These are phyloP conservation scores for Rallus crepitans DNA, from an alignment of 2,797 vertebrate genomes.

Conservation along the genomic window DNA sequence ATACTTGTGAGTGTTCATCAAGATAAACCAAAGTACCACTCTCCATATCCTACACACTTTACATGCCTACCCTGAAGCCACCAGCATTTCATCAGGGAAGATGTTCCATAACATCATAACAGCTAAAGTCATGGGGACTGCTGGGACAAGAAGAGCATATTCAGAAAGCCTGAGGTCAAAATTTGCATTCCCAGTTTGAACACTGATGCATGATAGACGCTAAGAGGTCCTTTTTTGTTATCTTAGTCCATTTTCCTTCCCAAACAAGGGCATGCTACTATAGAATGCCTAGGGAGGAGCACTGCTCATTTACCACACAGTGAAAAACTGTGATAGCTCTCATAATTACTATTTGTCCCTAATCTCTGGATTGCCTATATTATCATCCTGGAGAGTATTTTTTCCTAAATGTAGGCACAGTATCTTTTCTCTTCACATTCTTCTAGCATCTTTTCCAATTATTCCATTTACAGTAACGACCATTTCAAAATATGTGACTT, in stretches of 20 bases:
- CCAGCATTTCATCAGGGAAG: not conserved
- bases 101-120: not conserved
- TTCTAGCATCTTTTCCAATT: not conserved
- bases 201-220: fast-evolving
- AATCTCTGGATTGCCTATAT: not conserved
- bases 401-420: not conserved
- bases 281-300: not conserved
- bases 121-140: not conserved
- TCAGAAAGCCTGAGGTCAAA: not conserved
- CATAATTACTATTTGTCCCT: not conserved
- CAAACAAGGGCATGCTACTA: not conserved
- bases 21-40: not conserved
- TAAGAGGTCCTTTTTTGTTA: not conserved
- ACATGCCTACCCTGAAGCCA: not conserved
- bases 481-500: conserved; percentile 5
- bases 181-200: not conserved
- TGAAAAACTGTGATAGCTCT: not conserved
- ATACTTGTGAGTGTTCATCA: not conserved
- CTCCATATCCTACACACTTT: not conserved
- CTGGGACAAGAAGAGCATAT: not conserved
- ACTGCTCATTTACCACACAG: not conserved
- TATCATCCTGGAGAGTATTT: not conserved
- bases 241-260: not conserved
- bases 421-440: not conserved
- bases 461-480: conserved; percentile 11